Evolutionary conservation across 2,797 vertebrate genomes (phyloP), one percentile per base, ranked within the genome.

Genomic region (Acanthopagrus latus): DNA sequence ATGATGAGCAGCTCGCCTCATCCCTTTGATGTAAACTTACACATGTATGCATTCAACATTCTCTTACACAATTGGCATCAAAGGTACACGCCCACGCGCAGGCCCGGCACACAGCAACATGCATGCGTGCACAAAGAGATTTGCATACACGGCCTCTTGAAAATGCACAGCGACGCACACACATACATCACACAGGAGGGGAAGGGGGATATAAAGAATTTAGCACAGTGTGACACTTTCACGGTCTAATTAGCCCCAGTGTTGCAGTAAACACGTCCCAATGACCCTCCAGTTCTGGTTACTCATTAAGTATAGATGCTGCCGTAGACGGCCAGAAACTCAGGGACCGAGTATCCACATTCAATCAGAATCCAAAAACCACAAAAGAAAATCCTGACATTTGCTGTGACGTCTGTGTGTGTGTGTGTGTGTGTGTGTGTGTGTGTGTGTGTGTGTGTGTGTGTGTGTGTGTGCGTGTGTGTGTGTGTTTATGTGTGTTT

Each of bases 251-350:
- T 90, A 93, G 87, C 92, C 84, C 89, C 88, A 86, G 74, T 85
- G 90, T 92, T 91, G 89, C 90, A 91, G 92, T 90, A 94, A 94
- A 93, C 89, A 91, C 77, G 74, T 91, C 86, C 91, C 83, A 60
- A 79, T 92, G 91, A 92, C 90, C 91, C 86, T 65, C 63, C 79
- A 83, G 81, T 87, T 89, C 88, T 76, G 84, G 86, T 88, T 91
- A 76, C 86, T 93, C 91, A 93, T 93, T 77, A 93, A 94, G 81
- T 77, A 92, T 91, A 78, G 80, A 93, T 91, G 76, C 69, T 59
- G 70, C 77, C 69, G 72, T 84, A 80, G 83, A 84, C 47, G 79
- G 86, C 70, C 52, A 75, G 82, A 87, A 78, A 73, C 70, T 66
- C 47, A 5, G 14, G 65, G 29, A 71, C 13, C 29, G 9, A 71